phyloP scores from a whole-genome alignment of 2,888 invertebrate genomes.

The Phyllotreta striolata region DNA sequence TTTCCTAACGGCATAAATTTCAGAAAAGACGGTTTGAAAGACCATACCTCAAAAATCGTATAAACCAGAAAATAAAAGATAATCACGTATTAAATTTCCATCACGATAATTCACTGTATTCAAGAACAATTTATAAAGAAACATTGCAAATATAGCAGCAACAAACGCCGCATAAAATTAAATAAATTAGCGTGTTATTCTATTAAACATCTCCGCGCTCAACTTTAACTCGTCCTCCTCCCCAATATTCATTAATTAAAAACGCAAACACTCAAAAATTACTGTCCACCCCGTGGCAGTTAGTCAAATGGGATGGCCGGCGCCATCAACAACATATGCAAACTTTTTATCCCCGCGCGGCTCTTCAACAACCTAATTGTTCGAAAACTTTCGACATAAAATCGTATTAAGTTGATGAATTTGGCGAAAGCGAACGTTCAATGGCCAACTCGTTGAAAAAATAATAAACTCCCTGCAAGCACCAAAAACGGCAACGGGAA shows the following conservation, averaged over 20 bases:
- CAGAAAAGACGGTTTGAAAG: too few species aligned
- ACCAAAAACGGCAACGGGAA: too few species aligned
- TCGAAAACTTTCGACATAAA: constrained; percentile 15
- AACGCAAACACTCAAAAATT: constrained; percentile 17
- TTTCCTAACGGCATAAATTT: too few species aligned
- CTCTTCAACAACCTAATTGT: constrained; percentile 19
- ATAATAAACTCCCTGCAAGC: not conserved
- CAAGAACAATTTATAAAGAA: too few species aligned
- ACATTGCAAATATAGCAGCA: too few species aligned
- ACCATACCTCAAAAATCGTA: too few species aligned
- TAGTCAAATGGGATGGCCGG: not conserved
- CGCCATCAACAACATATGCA: not conserved
- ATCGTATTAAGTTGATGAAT: constrained; percentile 17
- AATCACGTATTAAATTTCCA: too few species aligned
- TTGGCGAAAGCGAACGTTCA: constrained; percentile 1
- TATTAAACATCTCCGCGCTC: too few species aligned
- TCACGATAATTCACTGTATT: too few species aligned
- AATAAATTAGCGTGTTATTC: too few species aligned
- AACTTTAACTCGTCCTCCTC: not conserved
- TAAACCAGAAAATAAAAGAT: too few species aligned
- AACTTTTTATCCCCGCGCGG: constrained; percentile 3
- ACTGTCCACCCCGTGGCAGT: constrained; percentile 2
- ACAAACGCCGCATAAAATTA: too few species aligned
- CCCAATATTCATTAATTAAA: constrained; percentile 13
- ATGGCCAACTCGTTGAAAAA: not conserved